Evolutionary conservation across 2,888 invertebrate genomes (phyloP), one percentile per base, ranked within the genome.

Genomic region (Eupithecia vulgata): DNA sequence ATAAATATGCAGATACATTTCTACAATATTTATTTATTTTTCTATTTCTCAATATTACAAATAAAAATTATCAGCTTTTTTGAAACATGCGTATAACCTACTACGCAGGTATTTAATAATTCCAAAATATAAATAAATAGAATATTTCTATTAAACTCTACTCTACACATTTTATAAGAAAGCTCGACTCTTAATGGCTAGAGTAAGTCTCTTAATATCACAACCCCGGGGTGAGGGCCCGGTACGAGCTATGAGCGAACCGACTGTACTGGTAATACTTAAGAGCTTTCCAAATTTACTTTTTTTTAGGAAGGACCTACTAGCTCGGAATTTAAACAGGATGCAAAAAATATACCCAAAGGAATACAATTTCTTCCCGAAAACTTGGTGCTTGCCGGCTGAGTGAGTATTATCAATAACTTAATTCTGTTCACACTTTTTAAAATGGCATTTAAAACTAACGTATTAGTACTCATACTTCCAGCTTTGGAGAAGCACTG

Each of bases 351-450:
- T 97, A 72, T 98, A 97, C 89, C 98, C 98, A 0, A 96, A 96
- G 82, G 98, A 98, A 78, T 99, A 98, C 88, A 97, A 97, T 85
- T 97, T 98, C 87, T 98, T 98, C 88, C 98, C 99, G 0, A 98
- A 97, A 93, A 98, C 98, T 12, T 99, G 98, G 98, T 97, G 98
- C 89, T 95, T 99, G 79, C 98, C 99, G 37, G 97, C 98, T 30
- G 98, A 98, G 97, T 97, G 93, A 95, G 96, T 94, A 59, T 45
- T 59, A n/a, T 66, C 12, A 37, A 6, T 34, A 45, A n/a, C 21
- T 15, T 17, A 17, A 12, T 21, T 42, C 12, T 13, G 42, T 13
- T 15, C 12, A n/a, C 25, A 42, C 42, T 40, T 1, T 64, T 37
- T 10, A 12, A 64, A 5, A 64, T n/a, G 34, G 5, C n/a, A 35